A percentile compares a stretch with the other conserved stretches of the same genome.
Evolutionary conservation across 2,797 vertebrate species (phyloP).

Genomic region (Rhinatrema bivittatum): DNA sequence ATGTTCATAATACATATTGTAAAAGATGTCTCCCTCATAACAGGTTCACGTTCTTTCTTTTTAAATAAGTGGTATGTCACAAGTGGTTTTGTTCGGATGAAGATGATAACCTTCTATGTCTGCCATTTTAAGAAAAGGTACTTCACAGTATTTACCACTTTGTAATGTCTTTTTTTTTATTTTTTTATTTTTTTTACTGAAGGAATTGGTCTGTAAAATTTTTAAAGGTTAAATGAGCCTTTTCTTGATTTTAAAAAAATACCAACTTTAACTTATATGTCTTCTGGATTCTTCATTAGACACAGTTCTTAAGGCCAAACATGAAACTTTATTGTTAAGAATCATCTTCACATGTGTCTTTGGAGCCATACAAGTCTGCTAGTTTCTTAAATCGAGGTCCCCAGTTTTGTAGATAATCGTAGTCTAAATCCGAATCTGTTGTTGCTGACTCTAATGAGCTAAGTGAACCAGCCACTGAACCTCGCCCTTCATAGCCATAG

Average conservation of each 20-base stretch:
- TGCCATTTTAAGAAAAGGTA: constrained; percentile 57
- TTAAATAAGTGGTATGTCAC: constrained; percentile 53
- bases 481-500: constrained; percentile 93
- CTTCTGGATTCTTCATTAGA: constrained; percentile 63
- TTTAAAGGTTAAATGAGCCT: constrained; percentile 54
- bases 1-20: constrained; percentile 47
- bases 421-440: constrained; percentile 97
- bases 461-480: constrained; percentile 87
- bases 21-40: constrained; percentile 48
- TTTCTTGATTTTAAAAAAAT: constrained; percentile 66
- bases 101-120: constrained; percentile 59
- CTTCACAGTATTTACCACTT: constrained; percentile 91
- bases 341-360: constrained; percentile 91
- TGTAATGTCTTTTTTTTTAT: constrained; percentile 60
- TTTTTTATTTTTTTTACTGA: constrained; percentile 41
- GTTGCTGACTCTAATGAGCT: constrained; percentile 95
- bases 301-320: constrained; percentile 76
- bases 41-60: constrained; percentile 49
- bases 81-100: constrained; percentile 42
- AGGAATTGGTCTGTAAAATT: constrained; percentile 54
- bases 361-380: constrained; percentile 96
- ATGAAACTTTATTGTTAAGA: constrained; percentile 78
- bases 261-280: constrained; percentile 74
- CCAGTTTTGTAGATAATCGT: constrained; percentile 98
- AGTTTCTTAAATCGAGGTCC: constrained; percentile 97